phyloP scores from a whole-genome alignment of 2,888 invertebrate species.

The Zaprionus bogoriensis region DNA sequence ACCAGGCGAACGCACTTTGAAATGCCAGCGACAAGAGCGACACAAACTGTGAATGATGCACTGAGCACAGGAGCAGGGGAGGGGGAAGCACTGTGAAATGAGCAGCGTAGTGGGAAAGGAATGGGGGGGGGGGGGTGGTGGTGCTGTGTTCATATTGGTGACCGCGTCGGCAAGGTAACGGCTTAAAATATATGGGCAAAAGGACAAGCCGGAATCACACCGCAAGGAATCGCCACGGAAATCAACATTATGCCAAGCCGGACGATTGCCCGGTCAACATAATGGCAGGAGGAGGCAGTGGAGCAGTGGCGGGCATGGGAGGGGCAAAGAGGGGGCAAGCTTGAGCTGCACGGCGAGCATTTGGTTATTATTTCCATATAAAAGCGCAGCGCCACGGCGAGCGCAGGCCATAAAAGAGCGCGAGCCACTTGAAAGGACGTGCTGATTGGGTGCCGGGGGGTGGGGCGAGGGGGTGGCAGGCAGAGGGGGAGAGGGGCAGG shows the following conservation, averaged over 20 bases:
- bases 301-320: too few species aligned
- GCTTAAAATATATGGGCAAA: slow-evolving; percentile 74
- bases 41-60: slow-evolving; percentile 39
- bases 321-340: too few species aligned
- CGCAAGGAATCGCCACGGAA: slow-evolving; percentile 81
- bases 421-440: slow-evolving; percentile 63
- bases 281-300: slow-evolving; percentile 44
- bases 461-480: neutral
- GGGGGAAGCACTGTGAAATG: too few species aligned
- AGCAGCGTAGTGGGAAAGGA: neutral
- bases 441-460: slow-evolving; percentile 32
- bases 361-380: slow-evolving; percentile 75
- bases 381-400: slow-evolving; percentile 42
- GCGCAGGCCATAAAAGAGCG: slow-evolving; percentile 48
- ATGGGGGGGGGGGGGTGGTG: neutral
- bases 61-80: neutral
- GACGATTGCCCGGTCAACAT: slow-evolving; percentile 63
- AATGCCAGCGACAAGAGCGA: neutral
- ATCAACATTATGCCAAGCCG: slow-evolving; percentile 79
- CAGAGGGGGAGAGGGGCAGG: neutral
- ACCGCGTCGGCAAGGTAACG: slow-evolving; percentile 66
- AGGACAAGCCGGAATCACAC: slow-evolving; percentile 80
- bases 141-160: slow-evolving; percentile 53
- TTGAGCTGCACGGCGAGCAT: slow-evolving; percentile 39
- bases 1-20: neutral